These are phyloP conservation scores for Eulemur rufifrons DNA, from an alignment of 2,113 vertebrate genomes.

Conservation along the genomic window DNA sequence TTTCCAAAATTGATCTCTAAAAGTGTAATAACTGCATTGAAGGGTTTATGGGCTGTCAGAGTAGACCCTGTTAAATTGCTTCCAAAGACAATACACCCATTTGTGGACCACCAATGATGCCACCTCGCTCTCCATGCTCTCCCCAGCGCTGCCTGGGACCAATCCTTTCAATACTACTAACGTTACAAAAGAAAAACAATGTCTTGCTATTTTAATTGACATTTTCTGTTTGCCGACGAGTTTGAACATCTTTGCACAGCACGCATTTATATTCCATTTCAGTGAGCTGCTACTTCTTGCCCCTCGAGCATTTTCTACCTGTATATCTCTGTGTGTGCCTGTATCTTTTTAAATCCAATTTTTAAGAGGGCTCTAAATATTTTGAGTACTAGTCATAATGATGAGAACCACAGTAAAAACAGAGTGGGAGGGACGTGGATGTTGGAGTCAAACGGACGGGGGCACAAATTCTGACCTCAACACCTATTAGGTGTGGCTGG, in stretches of 20 bases:
- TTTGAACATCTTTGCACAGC: neutral
- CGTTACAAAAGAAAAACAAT: neutral
- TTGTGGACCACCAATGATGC: fast-evolving
- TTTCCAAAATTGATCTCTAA: neutral
- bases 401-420: neutral
- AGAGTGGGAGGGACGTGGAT: neutral
- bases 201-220: neutral
- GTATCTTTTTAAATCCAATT: neutral
- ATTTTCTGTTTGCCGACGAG: neutral
- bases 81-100: neutral
- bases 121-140: neutral
- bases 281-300: neutral
- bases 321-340: neutral
- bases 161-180: neutral
- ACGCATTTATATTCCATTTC: neutral
- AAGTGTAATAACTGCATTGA: neutral
- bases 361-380: neutral
- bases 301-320: neutral
- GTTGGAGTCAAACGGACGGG: neutral
- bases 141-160: fast-evolving
- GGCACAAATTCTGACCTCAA: neutral
- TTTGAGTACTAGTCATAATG: neutral
- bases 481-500: fast-evolving
- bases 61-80: neutral
- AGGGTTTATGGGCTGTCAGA: neutral